Conservation (phyloP, 2,113 vertebrate species). For the Hippocampus comes region DNA sequence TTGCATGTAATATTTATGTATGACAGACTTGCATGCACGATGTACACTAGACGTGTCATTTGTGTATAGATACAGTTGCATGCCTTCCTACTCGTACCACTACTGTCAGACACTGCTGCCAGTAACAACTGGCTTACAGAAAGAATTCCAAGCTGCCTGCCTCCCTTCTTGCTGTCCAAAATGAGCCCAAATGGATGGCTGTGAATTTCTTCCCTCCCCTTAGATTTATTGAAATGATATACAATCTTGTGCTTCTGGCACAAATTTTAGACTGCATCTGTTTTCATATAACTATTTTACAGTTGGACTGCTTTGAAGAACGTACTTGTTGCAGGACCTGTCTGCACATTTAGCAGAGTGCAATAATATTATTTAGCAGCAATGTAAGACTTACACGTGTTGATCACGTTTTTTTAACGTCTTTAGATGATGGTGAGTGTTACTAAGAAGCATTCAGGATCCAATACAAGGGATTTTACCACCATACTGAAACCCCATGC, state of each 20-base stretch:
- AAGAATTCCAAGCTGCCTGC: constrained; percentile 41
- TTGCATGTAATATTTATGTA: constrained; percentile 5
- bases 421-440: not conserved
- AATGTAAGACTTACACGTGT: not conserved
- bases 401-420: not conserved
- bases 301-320: not conserved
- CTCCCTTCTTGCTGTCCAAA: constrained; percentile 49
- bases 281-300: constrained; percentile 25
- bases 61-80: constrained; percentile 7
- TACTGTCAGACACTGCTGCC: constrained; percentile 2
- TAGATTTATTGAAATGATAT: constrained; percentile 64
- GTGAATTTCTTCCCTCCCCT: constrained; percentile 50
- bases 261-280: constrained; percentile 28
- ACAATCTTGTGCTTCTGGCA: constrained; percentile 35
- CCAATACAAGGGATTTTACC: constrained; percentile 14
- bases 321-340: not conserved
- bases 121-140: constrained; percentile 26
- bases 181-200: constrained; percentile 39
- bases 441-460: constrained; percentile 10
- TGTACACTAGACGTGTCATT: constrained; percentile 16
- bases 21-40: not conserved
- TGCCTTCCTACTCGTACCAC: constrained; percentile 4
- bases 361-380: not conserved
- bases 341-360: constrained; percentile 12
- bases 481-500: constrained; percentile 21